Conservation (phyloP, 2,113 vertebrate genomes). For the Ciconia stormi region DNA sequence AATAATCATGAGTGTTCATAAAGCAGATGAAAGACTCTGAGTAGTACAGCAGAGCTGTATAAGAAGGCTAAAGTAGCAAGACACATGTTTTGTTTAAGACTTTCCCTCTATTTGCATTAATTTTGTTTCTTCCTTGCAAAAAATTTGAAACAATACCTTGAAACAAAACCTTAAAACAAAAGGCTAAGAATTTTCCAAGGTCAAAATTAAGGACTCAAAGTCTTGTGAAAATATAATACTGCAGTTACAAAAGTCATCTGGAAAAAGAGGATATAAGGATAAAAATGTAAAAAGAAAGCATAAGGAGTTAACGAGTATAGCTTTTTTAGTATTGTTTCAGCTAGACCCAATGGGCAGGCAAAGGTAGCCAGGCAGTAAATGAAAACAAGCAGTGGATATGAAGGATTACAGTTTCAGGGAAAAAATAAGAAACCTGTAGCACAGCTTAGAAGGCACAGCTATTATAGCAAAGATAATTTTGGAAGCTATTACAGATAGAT, state of each 20-base stretch:
- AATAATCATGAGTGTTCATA: background rate
- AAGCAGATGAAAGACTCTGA: background rate
- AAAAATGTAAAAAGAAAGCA: background rate
- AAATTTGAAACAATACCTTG: background rate
- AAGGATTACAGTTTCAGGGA: background rate
- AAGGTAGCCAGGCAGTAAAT: background rate
- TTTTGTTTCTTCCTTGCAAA: background rate
- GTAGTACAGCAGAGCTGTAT: background rate
- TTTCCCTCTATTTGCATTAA: background rate
- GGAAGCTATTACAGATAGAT: background rate
- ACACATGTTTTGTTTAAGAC: background rate
- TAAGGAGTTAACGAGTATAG: rapidly evolving
- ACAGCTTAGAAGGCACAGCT: background rate
- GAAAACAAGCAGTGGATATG: background rate
- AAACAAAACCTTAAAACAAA: background rate
- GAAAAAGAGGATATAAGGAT: background rate
- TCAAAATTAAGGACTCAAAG: background rate
- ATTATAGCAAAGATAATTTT: background rate
- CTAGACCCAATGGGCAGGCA: background rate
- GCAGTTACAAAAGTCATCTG: background rate
- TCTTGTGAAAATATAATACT: background rate
- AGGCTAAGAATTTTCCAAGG: background rate
- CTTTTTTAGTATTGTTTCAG: background rate
- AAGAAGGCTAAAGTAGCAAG: background rate
- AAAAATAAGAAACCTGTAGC: background rate